phyloP scores from a whole-genome alignment of 2,888 invertebrate genomes.

The Mesorhabditis belari region DNA sequence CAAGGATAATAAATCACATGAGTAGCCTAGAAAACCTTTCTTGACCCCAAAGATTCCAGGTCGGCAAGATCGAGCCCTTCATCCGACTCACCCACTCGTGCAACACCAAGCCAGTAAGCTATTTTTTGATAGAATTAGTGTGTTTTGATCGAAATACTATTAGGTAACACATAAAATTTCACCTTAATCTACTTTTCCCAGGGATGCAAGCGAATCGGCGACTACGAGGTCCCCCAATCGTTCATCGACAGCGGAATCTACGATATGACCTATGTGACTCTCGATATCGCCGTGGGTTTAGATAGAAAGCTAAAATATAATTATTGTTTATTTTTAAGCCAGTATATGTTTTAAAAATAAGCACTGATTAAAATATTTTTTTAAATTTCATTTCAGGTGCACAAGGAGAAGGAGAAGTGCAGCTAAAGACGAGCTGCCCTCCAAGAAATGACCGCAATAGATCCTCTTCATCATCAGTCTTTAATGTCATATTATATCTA shows the following conservation, averaged over 20 bases:
- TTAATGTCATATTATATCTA: too few species aligned
- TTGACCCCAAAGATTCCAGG: too few species aligned
- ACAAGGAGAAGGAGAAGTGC: not conserved
- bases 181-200: too few species aligned
- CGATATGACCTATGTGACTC: not conserved
- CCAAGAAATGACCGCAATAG: too few species aligned
- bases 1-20: too few species aligned
- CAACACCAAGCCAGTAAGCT: constrained; percentile 4
- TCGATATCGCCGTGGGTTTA: not conserved
- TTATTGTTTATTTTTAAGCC: not conserved
- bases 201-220: not conserved
- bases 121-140: constrained; percentile 20
- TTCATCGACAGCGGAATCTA: not conserved
- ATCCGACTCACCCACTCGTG: constrained; percentile 31
- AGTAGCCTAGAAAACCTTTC: too few species aligned
- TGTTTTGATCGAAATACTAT: not conserved
- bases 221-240: not conserved
- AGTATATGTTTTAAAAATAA: not conserved
- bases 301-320: too few species aligned
- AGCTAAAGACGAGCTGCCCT: too few species aligned
- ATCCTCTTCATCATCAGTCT: too few species aligned
- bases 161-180: too few species aligned
- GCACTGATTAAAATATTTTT: not conserved
- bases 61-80: constrained; percentile 35
- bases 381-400: not conserved